Evolutionary conservation across 2,113 vertebrate genomes (phyloP), one percentile per base, ranked within the genome.

Genomic region (Chaenogobius annularis): DNA sequence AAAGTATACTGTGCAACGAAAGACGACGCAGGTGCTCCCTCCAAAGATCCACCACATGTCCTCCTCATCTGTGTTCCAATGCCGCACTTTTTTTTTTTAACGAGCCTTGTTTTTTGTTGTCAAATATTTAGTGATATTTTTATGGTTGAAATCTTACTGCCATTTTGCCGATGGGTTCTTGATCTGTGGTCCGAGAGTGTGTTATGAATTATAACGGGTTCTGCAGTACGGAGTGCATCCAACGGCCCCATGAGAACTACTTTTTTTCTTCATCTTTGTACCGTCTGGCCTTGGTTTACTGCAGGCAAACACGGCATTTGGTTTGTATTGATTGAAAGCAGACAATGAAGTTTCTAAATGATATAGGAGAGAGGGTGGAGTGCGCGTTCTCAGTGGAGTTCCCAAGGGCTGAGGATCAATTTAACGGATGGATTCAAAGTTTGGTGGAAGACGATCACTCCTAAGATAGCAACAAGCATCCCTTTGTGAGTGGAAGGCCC

Each of bases 61-160:
- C 11, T 40, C 64, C 68, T 35, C 47, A 5, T 14, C 19, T 75
- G 66, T 10, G 15, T 35, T 62, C 83, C 77, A 83, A 55, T 69
- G 80, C 78, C 69, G 75, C 77, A 26, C 26, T 31, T 31, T 31
- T 31, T 31, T 17, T 68, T 70, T 79, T 80, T 77, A 79, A 90
- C 10, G 19, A 83, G 74, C 43, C 73, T 15, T 73, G 79, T 69
- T 86, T 82, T 70, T 73, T 77, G 74, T 83, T 77, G 85, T 79
- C 56, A 23, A 19, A 74, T 3, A 65, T 56, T 13, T 52, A 37
- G 59, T 71, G 65, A 65, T 17, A 37, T 19, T 62, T 74, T 81
- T 69, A 80, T 77, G 67, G 69, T 62, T 31, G 77, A 22, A 58
- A 52, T 23, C 50, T 58, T 59, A 37, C 47, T 64, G 72, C 81